Evolutionary conservation across 2,797 vertebrate genomes (phyloP), one percentile per base, ranked within the genome.

Genomic region (Siniperca scherzeri): DNA sequence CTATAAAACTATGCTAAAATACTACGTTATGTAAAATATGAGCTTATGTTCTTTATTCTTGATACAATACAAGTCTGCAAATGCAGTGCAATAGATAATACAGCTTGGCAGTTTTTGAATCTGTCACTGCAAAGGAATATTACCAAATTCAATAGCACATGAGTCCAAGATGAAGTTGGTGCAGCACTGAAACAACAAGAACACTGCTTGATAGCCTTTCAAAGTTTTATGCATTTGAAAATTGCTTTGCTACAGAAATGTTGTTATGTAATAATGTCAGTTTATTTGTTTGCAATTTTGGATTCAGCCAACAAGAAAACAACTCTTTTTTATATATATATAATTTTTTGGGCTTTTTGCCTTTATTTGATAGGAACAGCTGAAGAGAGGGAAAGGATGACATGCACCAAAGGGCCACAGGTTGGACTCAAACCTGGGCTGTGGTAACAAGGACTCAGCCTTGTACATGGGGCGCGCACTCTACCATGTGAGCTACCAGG

Each of bases 291-390:
- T 80, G 62, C 13, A 40, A 42, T 7, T 73, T 74, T 81, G 72
- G 60, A 86, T 73, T 76, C 7, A 25, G 48, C 70, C 53, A 42
- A 66, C 57, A 80, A 81, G 44, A 71, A 61, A 78, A 73, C 70
- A 66, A 25, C 55, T 60, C 46, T 83, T 30, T 30, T 30, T 3
- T 30, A 30, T 30, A 30, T 30, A 27, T 27, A 30, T 30, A 30
- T 27, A 2, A 27, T 3, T 30, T 30, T 30, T 30, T 3, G 30
- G 30, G 30, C 30, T 30, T 30, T 30, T 30, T 30, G 30, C 30
- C 30, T 30, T 30, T 30, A 30, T 30, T 30, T 30, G 30, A 30
- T 30, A 30, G 30, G 30, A 30, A 30, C 30, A 30, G 2, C 30
- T 30, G 30, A 30, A 30, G 30, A 30, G 30, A 30, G 30, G 30